Percentiles rank a stretch among this genome's conserved stretches.
phyloP scores from a whole-genome alignment of 2,888 invertebrate genomes.

The Electrophaes corylata region DNA sequence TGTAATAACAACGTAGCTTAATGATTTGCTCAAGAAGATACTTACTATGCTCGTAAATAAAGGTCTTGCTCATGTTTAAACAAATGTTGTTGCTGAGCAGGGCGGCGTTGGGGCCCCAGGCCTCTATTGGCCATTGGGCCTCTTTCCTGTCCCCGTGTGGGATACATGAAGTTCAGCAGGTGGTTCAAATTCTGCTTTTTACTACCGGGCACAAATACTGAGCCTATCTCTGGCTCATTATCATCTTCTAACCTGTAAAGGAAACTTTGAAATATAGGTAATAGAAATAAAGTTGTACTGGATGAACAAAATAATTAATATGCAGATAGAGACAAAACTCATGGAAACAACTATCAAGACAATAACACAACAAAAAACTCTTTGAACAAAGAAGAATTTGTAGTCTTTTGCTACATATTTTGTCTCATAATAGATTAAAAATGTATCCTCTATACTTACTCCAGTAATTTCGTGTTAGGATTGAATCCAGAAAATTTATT shows the following conservation, averaged over 20 bases:
- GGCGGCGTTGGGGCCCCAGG: slow-evolving; percentile 57
- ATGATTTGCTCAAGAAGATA: neutral
- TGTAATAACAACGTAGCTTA: too few species aligned
- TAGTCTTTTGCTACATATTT: too few species aligned
- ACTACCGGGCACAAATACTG: slow-evolving; percentile 92
- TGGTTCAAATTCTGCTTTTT: slow-evolving; percentile 97
- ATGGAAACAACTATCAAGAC: too few species aligned
- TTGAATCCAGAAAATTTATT: too few species aligned
- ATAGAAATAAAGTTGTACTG: slow-evolving; percentile 5
- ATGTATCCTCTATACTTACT: too few species aligned
- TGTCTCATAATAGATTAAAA: too few species aligned
- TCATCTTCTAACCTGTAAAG: slow-evolving; percentile 79
- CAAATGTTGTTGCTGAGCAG: slow-evolving; percentile 54
- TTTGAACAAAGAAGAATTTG: too few species aligned
- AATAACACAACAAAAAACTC: too few species aligned
- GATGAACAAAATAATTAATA: neutral
- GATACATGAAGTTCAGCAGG: slow-evolving; percentile 96
- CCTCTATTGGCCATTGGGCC: slow-evolving; percentile 11
- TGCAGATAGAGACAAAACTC: too few species aligned
- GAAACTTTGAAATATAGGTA: slow-evolving; percentile 6
- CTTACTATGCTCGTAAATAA: slow-evolving; percentile 97
- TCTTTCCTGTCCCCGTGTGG: slow-evolving; percentile 82
- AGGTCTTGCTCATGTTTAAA: slow-evolving; percentile 96
- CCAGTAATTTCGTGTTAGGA: too few species aligned
- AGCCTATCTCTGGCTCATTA: slow-evolving; percentile 90